Base-by-base conservation (phyloP, 1,140 invertebrate species). In the Drosophila kikkawai region DNA sequence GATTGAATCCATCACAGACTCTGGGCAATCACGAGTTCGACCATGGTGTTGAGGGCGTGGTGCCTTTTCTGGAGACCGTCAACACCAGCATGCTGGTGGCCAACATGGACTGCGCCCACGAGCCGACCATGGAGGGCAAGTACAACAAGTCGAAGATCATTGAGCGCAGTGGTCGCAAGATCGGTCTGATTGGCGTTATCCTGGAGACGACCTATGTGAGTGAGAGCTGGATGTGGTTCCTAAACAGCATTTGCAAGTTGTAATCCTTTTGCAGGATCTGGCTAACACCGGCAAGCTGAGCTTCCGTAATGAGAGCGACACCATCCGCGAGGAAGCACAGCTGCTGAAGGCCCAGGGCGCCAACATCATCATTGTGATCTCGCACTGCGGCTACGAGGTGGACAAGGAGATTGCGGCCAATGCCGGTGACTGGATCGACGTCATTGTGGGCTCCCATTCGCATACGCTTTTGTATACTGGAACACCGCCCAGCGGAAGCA, bases 1-100 rank as follows among this genome's bases (percentile, higher is more conserved):
- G 4, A 17, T 36, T 22, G 0, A 4, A 13, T 41, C 2, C 44
- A 8, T 29, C 65, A 5, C 29, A 97, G 97, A 96, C 96, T 0
- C 87, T 98, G 13, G 97, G 97, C 8, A 98, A 98, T 91, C 97
- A 98, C 82, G 97, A 98, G 91, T 98, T 98, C 88, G 97, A 98
- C 82, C 94, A 97, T 82, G 95, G 95, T 0, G 93, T 98, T 2
- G 94, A 93, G 47, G 97, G 96, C 0, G 79, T 98, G 0, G 94
- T 96, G 1, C 96, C 96, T 0, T 98, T 97, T 91, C 79, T 98
- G 12, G 91, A 95, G 78, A 93, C 92, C 7, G 83, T 97, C 7
- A 93, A 95, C 3, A 94, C 95, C 0, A 95, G 95, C 0, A 94
- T 97, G 75, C 87, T 98, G 2, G 95, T 95, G 6, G 94, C 95